phyloP scores from a whole-genome alignment of 2,113 vertebrate species.

The Pholis gunnellus region DNA sequence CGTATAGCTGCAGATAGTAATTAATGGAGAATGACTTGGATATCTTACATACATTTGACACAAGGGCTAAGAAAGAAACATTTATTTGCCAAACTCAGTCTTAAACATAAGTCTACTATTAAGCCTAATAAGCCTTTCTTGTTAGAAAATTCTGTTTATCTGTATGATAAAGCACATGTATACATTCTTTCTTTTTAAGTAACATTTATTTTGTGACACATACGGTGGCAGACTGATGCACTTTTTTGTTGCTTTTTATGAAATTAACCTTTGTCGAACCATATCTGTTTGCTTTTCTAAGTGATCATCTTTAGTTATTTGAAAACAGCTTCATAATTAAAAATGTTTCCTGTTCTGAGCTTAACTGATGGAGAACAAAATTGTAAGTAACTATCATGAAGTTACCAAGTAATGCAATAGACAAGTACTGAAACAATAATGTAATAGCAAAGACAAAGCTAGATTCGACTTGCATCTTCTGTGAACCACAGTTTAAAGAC shows the following conservation, averaged over 20 bases:
- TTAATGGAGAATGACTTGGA: conserved; percentile 23
- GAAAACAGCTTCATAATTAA: neutral
- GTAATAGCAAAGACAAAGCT: conserved; percentile 57
- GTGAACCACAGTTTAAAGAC: conserved; percentile 46
- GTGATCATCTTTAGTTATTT: conserved; percentile 2
- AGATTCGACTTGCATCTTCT: conserved; percentile 39
- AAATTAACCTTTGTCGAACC: conserved; percentile 14
- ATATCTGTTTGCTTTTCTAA: conserved; percentile 2
- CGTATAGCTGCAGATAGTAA: conserved; percentile 28
- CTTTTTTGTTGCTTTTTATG: conserved; percentile 33
- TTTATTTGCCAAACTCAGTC: conserved; percentile 47
- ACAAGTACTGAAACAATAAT: conserved; percentile 33
- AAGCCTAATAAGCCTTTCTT: conserved; percentile 17
- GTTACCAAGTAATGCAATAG: neutral
- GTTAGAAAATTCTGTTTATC: conserved; percentile 3
- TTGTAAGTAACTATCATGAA: conserved; percentile 2
- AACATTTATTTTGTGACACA: conserved; percentile 20
- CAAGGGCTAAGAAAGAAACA: conserved; percentile 53
- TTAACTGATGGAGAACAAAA: neutral
- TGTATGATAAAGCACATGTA: conserved; percentile 6
- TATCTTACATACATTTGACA: conserved; percentile 49
- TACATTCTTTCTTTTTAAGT: neutral
- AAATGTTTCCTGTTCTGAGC: conserved; percentile 11
- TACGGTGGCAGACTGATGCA: neutral
- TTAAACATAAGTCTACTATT: conserved; percentile 37